These are phyloP conservation scores for Patella caerulea DNA, from an alignment of 2,888 invertebrate species.

Conservation along the genomic window DNA sequence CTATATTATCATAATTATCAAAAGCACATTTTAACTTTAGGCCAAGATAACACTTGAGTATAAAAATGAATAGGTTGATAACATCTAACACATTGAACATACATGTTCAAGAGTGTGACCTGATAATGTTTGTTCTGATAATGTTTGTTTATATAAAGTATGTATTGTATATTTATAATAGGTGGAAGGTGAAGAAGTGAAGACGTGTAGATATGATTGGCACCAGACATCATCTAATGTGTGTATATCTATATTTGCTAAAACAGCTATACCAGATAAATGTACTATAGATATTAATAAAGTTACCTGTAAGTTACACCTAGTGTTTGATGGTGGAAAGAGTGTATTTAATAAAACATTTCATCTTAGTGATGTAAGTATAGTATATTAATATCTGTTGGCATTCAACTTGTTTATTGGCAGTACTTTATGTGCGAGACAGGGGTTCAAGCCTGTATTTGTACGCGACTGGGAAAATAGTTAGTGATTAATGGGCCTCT, in stretches of 20 bases:
- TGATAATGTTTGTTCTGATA: not conserved
- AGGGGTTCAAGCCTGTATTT: too few species aligned
- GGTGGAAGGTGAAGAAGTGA: conserved; percentile 43
- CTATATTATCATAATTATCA: too few species aligned
- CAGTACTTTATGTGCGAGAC: too few species aligned
- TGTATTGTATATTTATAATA: conserved; percentile 22
- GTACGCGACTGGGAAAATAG: too few species aligned
- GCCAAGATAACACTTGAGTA: too few species aligned
- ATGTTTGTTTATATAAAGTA: not conserved
- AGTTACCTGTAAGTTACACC: conserved; percentile 81
- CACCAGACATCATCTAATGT: conserved; percentile 91
- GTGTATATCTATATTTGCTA: conserved; percentile 90
- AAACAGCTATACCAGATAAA: conserved; percentile 85
- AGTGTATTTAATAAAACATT: conserved; percentile 75
- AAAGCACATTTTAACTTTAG: too few species aligned
- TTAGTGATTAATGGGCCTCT: too few species aligned
- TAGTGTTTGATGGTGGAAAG: conserved; percentile 84
- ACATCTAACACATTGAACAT: too few species aligned
- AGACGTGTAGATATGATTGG: conserved; percentile 89
- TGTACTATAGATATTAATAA: conserved; percentile 88
- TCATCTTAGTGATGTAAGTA: conserved; percentile 85
- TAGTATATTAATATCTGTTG: not conserved
- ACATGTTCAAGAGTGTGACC: too few species aligned
- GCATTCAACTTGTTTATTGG: too few species aligned
- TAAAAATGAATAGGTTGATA: too few species aligned